Percentiles rank a stretch among this genome's conserved stretches.
Conservation (phyloP, 1,140 invertebrate genomes). For the Drosophila varians region DNA sequence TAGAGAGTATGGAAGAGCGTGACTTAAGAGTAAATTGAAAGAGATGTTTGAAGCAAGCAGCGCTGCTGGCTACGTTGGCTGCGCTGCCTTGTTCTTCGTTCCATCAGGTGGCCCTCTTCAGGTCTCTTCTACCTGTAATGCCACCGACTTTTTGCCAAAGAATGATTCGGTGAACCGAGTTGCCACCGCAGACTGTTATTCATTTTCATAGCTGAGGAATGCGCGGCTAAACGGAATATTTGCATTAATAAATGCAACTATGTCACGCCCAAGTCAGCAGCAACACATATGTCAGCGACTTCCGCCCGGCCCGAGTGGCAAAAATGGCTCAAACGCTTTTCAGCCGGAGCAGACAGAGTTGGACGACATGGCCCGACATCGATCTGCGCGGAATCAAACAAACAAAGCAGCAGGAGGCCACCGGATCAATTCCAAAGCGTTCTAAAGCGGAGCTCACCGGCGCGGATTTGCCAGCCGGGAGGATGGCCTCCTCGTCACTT, state of each 20-base stretch:
- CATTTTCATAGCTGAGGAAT: slow-evolving; percentile 71
- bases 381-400: slow-evolving; percentile 59
- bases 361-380: slow-evolving; percentile 58
- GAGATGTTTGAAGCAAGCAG: slow-evolving; percentile 7
- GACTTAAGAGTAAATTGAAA: slow-evolving; percentile 34
- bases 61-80: neutral
- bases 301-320: slow-evolving; percentile 28
- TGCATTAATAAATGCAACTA: slow-evolving; percentile 80
- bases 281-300: slow-evolving; percentile 32
- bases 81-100: slow-evolving; percentile 12
- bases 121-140: slow-evolving; percentile 11
- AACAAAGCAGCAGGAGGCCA: slow-evolving; percentile 61
- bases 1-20: slow-evolving; percentile 1
- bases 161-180: slow-evolving; percentile 34
- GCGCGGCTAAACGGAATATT: slow-evolving; percentile 65
- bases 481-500: slow-evolving; percentile 1
- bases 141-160: slow-evolving; percentile 12
- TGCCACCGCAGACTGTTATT: slow-evolving; percentile 53
- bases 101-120: slow-evolving; percentile 2
- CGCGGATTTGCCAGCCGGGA: neutral
- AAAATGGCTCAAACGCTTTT: slow-evolving; percentile 69
- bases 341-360: slow-evolving; percentile 19
- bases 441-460: slow-evolving; percentile 15
- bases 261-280: slow-evolving; percentile 73
- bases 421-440: slow-evolving; percentile 28